These are phyloP conservation scores for Bombus superbus DNA, from an alignment of 1,140 invertebrate genomes.

Conservation along the genomic window DNA sequence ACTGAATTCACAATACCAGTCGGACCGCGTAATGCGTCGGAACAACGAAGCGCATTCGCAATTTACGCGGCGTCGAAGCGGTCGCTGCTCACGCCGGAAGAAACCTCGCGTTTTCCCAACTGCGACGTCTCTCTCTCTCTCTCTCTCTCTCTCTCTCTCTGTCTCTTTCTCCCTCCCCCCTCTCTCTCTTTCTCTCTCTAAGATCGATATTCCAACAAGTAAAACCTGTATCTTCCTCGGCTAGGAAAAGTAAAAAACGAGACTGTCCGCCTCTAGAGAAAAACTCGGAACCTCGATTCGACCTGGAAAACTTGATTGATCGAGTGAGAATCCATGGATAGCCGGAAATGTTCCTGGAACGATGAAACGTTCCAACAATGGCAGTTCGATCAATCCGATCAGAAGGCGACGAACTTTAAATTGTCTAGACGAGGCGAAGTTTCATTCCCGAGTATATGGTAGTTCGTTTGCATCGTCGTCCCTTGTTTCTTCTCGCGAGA, in stretches of 20 bases:
- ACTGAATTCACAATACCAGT: background rate
- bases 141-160: background rate
- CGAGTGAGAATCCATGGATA: constrained; percentile 16
- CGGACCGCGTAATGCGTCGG: background rate
- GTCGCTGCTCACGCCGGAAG: background rate
- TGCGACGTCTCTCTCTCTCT: constrained; percentile 1
- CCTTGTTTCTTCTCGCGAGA: background rate
- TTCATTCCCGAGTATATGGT: too few relatives aligned
- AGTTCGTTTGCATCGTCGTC: constrained; percentile 31
- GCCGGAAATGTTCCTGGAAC: constrained; percentile 10
- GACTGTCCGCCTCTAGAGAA: background rate
- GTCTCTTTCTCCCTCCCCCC: background rate
- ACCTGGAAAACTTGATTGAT: constrained; percentile 31
- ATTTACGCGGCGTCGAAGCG: background rate
- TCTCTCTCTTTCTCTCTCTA: background rate
- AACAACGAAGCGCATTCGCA: background rate
- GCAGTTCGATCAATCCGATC: constrained; percentile 29
- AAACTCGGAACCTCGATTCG: background rate
- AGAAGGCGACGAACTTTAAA: background rate
- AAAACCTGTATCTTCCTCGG: background rate
- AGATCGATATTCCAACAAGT: constrained; percentile 20
- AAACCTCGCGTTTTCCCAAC: background rate
- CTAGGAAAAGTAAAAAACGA: background rate
- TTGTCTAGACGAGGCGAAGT: background rate
- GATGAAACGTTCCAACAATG: constrained; percentile 28